phyloP scores from a whole-genome alignment of 30 jellyfish, hydroid and myxozoan genomes.

The Aurelia sp. region DNA sequence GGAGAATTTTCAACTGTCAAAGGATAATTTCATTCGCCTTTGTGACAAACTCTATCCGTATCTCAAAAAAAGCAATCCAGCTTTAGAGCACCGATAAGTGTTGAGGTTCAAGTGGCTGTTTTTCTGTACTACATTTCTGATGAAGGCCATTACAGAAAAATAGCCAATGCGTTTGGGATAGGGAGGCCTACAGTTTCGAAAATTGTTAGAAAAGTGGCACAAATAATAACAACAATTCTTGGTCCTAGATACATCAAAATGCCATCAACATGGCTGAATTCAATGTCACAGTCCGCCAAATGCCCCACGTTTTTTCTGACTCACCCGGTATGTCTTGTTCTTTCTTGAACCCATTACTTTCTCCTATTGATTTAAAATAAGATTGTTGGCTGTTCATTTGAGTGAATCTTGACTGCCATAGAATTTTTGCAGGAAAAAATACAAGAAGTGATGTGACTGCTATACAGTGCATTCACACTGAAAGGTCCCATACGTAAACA shows the following conservation, averaged over 20 bases:
- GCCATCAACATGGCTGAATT: not conserved
- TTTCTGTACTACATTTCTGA: constrained; percentile 26
- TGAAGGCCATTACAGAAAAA: constrained; percentile 35
- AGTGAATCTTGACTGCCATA: no score
- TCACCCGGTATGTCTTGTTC: not conserved
- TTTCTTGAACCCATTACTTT: not conserved
- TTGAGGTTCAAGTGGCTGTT: constrained; percentile 41
- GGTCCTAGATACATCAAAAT: not conserved
- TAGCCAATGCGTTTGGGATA: constrained; percentile 49
- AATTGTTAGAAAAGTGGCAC: constrained; percentile 6
- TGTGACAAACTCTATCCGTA: constrained; percentile 1
- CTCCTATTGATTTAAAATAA: no score
- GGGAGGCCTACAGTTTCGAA: constrained; percentile 42
- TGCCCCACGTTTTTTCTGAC: no score
- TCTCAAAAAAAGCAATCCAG: constrained; percentile 8
- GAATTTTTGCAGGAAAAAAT: no score
- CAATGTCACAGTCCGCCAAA: no score
- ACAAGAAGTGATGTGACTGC: no score
- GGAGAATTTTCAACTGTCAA: constrained; percentile 20
- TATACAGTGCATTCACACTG: no score
- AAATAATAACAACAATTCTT: no score
- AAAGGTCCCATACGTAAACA: no score
- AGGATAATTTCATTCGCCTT: not conserved
- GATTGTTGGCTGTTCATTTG: no score
- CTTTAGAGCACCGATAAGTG: constrained; percentile 4